Percentiles rank a stretch among this genome's conserved stretches.
Conservation (phyloP, 2,888 invertebrate genomes). For the Acanthosepion pharaonis region DNA sequence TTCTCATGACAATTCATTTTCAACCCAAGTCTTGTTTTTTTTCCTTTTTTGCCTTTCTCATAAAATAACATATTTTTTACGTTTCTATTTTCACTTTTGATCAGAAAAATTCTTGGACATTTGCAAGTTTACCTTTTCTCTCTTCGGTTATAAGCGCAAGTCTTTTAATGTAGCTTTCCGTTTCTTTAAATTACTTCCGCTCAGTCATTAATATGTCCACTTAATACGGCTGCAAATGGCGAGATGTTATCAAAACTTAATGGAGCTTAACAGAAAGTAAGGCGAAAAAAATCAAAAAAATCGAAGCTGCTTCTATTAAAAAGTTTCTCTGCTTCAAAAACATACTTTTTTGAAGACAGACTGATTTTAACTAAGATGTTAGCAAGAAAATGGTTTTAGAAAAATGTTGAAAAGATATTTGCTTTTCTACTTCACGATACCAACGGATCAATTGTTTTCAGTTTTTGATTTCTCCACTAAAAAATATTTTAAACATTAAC, state of each 20-base stretch:
- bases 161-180: background rate
- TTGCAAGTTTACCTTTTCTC: background rate
- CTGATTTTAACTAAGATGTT: too few species aligned
- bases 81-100: too few species aligned
- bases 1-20: background rate
- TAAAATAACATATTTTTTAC: background rate
- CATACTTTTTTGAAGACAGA: too few species aligned
- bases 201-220: background rate
- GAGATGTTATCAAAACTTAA: background rate
- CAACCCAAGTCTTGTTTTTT: background rate
- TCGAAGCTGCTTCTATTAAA: too few species aligned
- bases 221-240: background rate
- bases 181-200: background rate
- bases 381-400: too few species aligned
- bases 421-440: too few species aligned
- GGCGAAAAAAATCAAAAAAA: too few species aligned
- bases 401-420: too few species aligned
- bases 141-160: background rate
- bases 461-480: too few species aligned
- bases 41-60: background rate
- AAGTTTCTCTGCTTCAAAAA: too few species aligned
- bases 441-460: too few species aligned
- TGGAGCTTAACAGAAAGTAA: background rate
- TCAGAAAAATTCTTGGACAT: background rate
- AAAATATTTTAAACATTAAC: too few species aligned